A percentile compares a stretch with the other conserved stretches of the same genome.
Conservation (phyloP, 2,797 vertebrate genomes). For the Rachycentron canadum region DNA sequence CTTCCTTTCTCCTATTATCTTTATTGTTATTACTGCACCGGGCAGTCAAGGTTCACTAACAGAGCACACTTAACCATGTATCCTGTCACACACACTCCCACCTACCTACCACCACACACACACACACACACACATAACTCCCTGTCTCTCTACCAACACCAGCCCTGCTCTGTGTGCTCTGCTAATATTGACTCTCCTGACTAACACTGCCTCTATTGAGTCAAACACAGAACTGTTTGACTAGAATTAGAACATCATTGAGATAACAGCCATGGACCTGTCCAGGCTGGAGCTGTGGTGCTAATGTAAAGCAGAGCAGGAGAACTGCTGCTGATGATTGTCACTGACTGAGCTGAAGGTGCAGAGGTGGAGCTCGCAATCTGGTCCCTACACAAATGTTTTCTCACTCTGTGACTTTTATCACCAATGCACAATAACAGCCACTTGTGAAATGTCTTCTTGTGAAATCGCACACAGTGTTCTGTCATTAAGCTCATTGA, state of each 20-base stretch:
- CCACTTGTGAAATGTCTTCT: constrained; percentile 67
- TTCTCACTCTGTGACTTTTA: constrained; percentile 63
- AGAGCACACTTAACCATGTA: constrained; percentile 75
- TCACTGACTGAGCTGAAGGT: constrained; percentile 34
- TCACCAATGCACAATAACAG: constrained; percentile 58
- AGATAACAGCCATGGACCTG: constrained; percentile 86
- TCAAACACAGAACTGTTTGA: constrained; percentile 90
- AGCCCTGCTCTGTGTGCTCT: constrained; percentile 90
- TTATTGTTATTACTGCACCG: constrained; percentile 76
- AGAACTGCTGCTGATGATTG: constrained; percentile 47
- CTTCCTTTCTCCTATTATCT: constrained; percentile 79
- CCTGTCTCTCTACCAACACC: constrained; percentile 88
- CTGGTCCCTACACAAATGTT: constrained; percentile 67
- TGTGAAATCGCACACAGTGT: constrained; percentile 56
- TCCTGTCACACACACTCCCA: constrained; percentile 60
- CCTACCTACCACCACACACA: constrained; percentile 24
- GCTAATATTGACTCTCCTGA: constrained; percentile 96
- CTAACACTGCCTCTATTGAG: constrained; percentile 92
- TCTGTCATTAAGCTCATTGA: constrained; percentile 60
- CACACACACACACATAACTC: constrained; percentile 54
- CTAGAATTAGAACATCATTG: constrained; percentile 90
- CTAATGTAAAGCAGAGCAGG: constrained; percentile 74
- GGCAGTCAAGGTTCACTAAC: constrained; percentile 82
- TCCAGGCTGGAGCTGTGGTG: constrained; percentile 69
- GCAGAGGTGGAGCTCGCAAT: constrained; percentile 59